A percentile compares a stretch with the other conserved stretches of the same genome.
Evolutionary conservation across 2,113 vertebrate species (phyloP).

Genomic region (Athene cunicularia): DNA sequence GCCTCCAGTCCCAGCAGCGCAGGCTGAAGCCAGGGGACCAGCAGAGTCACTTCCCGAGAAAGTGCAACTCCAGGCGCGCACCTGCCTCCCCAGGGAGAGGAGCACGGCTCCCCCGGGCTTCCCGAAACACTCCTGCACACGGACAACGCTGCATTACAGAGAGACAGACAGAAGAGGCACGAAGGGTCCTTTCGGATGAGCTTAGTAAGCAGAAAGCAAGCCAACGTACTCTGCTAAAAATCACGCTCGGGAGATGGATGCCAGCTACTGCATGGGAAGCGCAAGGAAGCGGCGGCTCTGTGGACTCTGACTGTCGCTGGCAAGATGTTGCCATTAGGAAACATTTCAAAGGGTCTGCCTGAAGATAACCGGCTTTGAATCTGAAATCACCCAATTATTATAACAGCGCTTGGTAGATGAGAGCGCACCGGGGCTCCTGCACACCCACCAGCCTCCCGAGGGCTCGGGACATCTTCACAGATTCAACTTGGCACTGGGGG

Average conservation of each 20-base stretch:
- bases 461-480: not conserved
- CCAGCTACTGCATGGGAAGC: slow-evolving; percentile 39
- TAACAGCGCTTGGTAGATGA: not conserved
- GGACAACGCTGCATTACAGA: not conserved
- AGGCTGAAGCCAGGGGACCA: not conserved
- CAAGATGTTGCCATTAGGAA: slow-evolving; percentile 4
- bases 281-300: not conserved
- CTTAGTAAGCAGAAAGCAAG: slow-evolving; percentile 51
- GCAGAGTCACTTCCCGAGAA: not conserved
- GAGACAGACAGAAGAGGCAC: not conserved
- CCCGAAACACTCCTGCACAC: not conserved
- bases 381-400: not conserved
- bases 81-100: not conserved
- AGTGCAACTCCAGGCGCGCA: not conserved
- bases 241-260: not conserved
- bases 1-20: not conserved
- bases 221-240: slow-evolving; percentile 1
- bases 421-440: not conserved
- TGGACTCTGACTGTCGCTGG: not conserved
- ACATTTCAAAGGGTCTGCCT: not conserved
- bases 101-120: not conserved
- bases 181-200: not conserved
- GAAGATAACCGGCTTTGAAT: not conserved
- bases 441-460: not conserved
- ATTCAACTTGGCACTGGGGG: not conserved